Evolutionary conservation across 2,113 vertebrate genomes (phyloP), one percentile per base, ranked within the genome.

Genomic region (Colius striatus): DNA sequence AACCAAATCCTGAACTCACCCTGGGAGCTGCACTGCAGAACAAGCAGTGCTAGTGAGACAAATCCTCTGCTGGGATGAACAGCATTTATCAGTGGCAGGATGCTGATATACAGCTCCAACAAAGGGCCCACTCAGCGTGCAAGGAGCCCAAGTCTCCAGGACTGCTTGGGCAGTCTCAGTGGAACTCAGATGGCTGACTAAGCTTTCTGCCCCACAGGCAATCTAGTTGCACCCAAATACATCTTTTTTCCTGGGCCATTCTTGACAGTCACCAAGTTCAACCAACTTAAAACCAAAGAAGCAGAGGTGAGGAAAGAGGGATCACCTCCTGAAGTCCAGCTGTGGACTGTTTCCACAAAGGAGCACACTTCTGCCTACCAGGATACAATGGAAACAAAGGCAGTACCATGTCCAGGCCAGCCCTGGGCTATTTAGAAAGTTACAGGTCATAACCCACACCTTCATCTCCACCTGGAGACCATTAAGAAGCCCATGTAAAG

Each of bases 381-480:
- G 70, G 66, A 85, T 30, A 48, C 45, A 26, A 12, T 3, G 16
- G 84, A 83, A 53, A 85, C 25, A 83, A 75, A 78, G 29, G 61
- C 74, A 82, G 10, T 20, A 61, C 34, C 26, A 29, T 0, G 0
- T 22, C 65, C 22, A 47, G 70, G 70, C 57, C 41, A 54, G 87
- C 66, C 84, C 53, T n/a, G 1, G 66, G 89, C 77, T 43, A 11
- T 47, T 94, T 82, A 67, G 61, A 73, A 95, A 93, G 55, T 81
- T 90, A 68, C 29, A 82, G 84, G 54, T 85, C 74, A 84, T 86
- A 85, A 91, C 65, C 66, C 67, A 92, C 84, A 79, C 70, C 73
- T 89, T 84, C 87, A 84, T 82, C 66, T 82, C 84, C 91, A 96
- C 74, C 81, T 76, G 71, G 81, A 95, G 77, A 87, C 77, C 25